phyloP scores from a whole-genome alignment of 2,888 invertebrate species.

The Drosophila fungiperda region DNA sequence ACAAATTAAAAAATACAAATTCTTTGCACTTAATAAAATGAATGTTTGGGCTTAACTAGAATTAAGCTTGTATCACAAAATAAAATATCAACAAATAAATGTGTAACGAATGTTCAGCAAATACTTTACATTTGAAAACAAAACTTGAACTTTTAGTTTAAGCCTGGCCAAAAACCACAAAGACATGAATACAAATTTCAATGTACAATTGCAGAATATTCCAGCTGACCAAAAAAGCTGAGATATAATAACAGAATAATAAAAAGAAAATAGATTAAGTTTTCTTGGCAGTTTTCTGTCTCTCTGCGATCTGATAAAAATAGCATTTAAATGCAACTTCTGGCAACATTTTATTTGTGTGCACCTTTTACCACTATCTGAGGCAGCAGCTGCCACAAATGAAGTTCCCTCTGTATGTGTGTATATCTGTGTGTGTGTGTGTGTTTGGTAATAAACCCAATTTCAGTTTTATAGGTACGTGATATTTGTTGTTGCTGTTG shows the following conservation, averaged over 20 bases:
- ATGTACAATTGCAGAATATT: not conserved
- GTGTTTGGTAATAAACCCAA: slow-evolving; percentile 70
- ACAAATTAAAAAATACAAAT: not conserved
- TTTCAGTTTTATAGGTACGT: slow-evolving; percentile 43
- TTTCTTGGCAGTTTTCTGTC: not conserved
- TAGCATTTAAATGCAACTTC: slow-evolving; percentile 8
- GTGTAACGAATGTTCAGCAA: not conserved
- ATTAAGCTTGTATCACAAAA: not conserved
- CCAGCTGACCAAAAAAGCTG: not conserved
- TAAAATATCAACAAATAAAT: not conserved
- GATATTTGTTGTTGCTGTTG: slow-evolving; percentile 21
- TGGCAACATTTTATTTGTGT: slow-evolving; percentile 8
- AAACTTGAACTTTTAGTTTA: not conserved
- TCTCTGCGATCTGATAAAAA: slow-evolving; percentile 35
- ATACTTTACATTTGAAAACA: not conserved
- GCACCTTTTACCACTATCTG: slow-evolving; percentile 4
- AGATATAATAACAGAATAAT: not conserved
- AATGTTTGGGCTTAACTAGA: not conserved
- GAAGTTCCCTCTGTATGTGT: slow-evolving; percentile 24
- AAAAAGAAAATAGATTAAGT: not conserved
- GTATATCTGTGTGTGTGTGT: slow-evolving; percentile 7
- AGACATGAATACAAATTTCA: not conserved
- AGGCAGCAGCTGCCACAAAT: slow-evolving; percentile 57
- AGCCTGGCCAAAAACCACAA: not conserved
- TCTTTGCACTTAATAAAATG: not conserved